phyloP scores from a whole-genome alignment of 1,140 invertebrate species.

The Calycopis cecrops region DNA sequence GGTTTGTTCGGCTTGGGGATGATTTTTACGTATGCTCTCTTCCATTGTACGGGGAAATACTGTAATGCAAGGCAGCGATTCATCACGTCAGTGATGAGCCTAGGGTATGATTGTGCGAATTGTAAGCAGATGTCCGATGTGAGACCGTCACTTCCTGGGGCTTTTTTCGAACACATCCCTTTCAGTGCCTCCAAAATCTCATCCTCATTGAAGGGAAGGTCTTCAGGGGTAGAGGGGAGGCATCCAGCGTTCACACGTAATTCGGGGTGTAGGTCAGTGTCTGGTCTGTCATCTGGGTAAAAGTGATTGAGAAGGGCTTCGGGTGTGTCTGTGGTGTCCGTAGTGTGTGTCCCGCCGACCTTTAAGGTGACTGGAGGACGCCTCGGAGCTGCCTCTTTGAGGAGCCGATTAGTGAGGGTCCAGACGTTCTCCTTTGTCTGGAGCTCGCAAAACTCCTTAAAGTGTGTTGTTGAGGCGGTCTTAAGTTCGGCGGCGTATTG shows the following conservation, averaged over 20 bases:
- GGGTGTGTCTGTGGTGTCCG: slow-evolving; percentile 12
- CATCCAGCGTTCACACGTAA: not conserved
- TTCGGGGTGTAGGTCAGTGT: slow-evolving; percentile 7
- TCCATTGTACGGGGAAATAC: slow-evolving; percentile 12
- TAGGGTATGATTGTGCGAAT: slow-evolving; percentile 12
- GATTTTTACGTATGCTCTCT: slow-evolving; percentile 12
- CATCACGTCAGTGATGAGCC: slow-evolving; percentile 21
- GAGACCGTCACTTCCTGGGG: slow-evolving; percentile 26
- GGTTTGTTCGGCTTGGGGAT: slow-evolving; percentile 17
- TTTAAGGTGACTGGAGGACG: slow-evolving; percentile 20
- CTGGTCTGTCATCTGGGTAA: slow-evolving; percentile 26
- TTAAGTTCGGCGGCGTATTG: slow-evolving; percentile 7
- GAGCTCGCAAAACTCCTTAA: slow-evolving; percentile 20
- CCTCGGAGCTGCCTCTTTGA: not conserved
- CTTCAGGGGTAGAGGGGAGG: slow-evolving; percentile 7
- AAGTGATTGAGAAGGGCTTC: slow-evolving; percentile 23
- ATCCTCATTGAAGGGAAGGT: slow-evolving; percentile 13
- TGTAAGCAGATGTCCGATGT: slow-evolving; percentile 31
- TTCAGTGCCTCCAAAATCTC: slow-evolving; percentile 22
- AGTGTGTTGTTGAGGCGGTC: slow-evolving; percentile 11
- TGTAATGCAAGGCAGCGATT: slow-evolving; percentile 17
- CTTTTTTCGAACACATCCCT: slow-evolving; percentile 25
- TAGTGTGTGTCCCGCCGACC: not conserved
- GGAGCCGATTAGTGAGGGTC: slow-evolving; percentile 23
- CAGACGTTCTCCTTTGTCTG: slow-evolving; percentile 25